Evolutionary conservation across 2,888 invertebrate species (phyloP), one percentile per base, ranked within the genome.

Genomic region (Mycalesis mineus): DNA sequence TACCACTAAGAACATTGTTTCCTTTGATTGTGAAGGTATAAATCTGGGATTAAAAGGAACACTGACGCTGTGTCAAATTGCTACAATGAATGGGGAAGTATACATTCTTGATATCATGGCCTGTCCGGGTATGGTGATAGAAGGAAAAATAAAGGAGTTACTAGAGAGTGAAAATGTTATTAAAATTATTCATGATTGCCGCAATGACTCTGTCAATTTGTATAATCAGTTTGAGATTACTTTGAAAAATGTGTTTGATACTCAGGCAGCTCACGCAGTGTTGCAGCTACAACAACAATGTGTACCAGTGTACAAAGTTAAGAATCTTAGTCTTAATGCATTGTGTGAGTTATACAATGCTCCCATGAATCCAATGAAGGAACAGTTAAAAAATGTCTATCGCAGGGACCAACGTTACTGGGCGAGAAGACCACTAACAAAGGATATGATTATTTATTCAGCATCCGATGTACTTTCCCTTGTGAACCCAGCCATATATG

Each of bases 231-330:
- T 94, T 89, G 95, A 95, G 66, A 95, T 97, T 65, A 92, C 94
- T 54, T 84, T 97, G 70, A 92, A 92, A 64, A 95, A 95, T 83
- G 96, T 98, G 51, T 97, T 98, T 80, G 97, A 98, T 78, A 97
- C 97, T 36, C 97, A 96, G 91, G 95, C 95, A 37, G 98, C 97
- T 41, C 97, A 98, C 82, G 96, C 97, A 54, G 95, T 98, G 9
- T 85, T 98, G 49, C 96, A 97, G 74, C 94, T 94, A 74, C 97
- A 97, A 86, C 95, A 96, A 71, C 95, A 95, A 60, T 94, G 94
- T 61, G 95, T 96, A 71, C 97, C 98, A 36, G 96, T 98, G 51
- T 96, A 97, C 78, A 98, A 98, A 90, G 96, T 97, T 53, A 97
- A 98, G 86, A 96, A 96, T 78, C 94, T 97, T 48, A 96, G 97